Evolutionary conservation across 2,888 invertebrate species (phyloP).

Genomic region (Caenorhabditis macrosperma): DNA sequence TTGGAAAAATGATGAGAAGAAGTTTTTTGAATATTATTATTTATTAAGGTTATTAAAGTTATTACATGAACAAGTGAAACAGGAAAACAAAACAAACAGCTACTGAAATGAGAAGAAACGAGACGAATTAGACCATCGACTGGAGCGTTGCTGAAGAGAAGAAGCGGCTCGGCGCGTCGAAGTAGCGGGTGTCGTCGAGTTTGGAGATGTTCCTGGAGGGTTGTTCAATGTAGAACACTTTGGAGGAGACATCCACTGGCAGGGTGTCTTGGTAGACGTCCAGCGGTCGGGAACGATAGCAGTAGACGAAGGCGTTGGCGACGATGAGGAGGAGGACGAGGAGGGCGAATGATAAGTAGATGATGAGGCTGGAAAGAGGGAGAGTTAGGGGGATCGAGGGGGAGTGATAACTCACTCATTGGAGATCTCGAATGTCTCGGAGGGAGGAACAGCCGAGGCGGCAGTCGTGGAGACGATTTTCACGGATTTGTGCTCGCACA

Average conservation of each 20-base stretch:
- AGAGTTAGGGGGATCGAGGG: neutral
- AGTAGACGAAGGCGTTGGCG: constrained; percentile 1
- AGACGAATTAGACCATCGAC: too few species aligned
- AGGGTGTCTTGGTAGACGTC: neutral
- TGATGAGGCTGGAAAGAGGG: constrained; percentile 20
- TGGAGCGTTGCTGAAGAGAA: neutral
- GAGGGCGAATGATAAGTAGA: constrained; percentile 6
- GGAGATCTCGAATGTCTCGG: constrained; percentile 3
- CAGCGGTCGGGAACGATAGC: neutral
- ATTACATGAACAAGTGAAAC: too few species aligned
- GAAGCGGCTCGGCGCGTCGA: constrained; percentile 16
- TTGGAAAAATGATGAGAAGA: too few species aligned
- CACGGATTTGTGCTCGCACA: constrained; percentile 14
- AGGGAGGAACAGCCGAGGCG: neutral
- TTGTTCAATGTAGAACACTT: constrained; percentile 9
- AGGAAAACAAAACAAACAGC: too few species aligned
- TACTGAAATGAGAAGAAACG: too few species aligned
- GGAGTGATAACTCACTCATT: constrained; percentile 31
- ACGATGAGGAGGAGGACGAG: constrained; percentile 18
- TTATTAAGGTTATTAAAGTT: too few species aligned
- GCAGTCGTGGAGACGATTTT: neutral
- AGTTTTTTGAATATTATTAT: too few species aligned
- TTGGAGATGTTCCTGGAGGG: neutral
- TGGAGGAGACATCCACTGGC: neutral
- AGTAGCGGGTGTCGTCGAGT: neutral